Evolutionary conservation across 2,113 vertebrate genomes (phyloP).

Genomic region (Enhydra lutris): DNA sequence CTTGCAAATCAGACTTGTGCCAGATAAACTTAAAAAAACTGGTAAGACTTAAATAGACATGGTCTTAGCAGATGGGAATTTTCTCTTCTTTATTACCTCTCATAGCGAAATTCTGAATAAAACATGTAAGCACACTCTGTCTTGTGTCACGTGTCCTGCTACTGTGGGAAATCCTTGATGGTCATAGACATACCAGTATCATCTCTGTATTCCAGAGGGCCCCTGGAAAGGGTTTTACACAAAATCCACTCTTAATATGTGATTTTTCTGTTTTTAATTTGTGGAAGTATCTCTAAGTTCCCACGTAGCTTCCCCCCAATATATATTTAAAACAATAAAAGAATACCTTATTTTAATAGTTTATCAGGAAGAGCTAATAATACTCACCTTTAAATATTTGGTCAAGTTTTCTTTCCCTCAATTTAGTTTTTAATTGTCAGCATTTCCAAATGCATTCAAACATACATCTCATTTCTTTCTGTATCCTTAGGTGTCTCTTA

Average conservation of each 20-base stretch:
- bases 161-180: background rate
- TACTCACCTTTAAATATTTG: background rate
- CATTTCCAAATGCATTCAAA: constrained; percentile 1
- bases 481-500: background rate
- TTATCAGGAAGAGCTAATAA: background rate
- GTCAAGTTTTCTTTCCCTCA: background rate
- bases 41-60: background rate
- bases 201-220: background rate
- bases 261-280: background rate
- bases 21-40: background rate
- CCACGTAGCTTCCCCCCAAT: background rate
- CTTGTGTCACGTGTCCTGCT: background rate
- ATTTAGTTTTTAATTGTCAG: background rate
- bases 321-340: background rate
- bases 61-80: background rate
- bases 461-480: background rate
- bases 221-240: background rate
- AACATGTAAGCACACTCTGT: background rate
- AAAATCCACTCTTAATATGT: background rate
- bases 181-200: background rate
- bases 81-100: background rate
- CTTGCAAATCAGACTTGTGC: background rate
- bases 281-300: background rate
- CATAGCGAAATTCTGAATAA: background rate
- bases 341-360: background rate